phyloP scores from a whole-genome alignment of 2,797 vertebrate species.

The Alouatta caraya region DNA sequence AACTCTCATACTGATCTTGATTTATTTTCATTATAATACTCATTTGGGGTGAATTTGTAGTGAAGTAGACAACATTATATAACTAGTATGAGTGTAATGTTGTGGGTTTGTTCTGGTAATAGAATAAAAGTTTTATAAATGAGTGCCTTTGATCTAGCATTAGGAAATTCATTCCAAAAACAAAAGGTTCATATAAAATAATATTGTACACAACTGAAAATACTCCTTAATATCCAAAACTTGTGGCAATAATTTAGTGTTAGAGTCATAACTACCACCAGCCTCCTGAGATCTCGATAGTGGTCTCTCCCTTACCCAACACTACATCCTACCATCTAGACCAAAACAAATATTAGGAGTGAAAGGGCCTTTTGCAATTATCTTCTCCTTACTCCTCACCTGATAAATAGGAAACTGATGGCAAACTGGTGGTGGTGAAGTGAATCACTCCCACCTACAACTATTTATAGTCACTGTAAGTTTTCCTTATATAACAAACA shows the following conservation, averaged over 20 bases:
- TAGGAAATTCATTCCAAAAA: conserved; percentile 12
- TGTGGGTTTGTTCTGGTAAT: background rate
- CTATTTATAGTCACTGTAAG: background rate
- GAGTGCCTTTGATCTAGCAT: background rate
- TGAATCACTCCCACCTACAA: background rate
- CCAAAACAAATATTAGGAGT: background rate
- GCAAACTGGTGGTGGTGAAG: background rate
- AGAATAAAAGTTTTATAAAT: background rate
- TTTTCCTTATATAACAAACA: background rate
- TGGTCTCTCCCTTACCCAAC: background rate
- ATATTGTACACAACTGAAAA: background rate
- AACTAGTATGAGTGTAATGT: background rate
- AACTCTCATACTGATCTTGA: background rate
- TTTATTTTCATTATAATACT: background rate
- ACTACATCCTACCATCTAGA: background rate
- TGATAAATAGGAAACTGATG: background rate
- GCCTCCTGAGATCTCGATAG: background rate
- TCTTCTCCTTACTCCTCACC: background rate
- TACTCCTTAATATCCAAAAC: background rate
- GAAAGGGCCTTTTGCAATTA: background rate
- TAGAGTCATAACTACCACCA: background rate
- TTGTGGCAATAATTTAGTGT: background rate
- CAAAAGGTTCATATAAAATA: background rate
- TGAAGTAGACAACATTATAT: background rate
- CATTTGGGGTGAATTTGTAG: background rate